phyloP scores from a whole-genome alignment of 2,797 vertebrate species.

The Melanotaenia maccullochi region DNA sequence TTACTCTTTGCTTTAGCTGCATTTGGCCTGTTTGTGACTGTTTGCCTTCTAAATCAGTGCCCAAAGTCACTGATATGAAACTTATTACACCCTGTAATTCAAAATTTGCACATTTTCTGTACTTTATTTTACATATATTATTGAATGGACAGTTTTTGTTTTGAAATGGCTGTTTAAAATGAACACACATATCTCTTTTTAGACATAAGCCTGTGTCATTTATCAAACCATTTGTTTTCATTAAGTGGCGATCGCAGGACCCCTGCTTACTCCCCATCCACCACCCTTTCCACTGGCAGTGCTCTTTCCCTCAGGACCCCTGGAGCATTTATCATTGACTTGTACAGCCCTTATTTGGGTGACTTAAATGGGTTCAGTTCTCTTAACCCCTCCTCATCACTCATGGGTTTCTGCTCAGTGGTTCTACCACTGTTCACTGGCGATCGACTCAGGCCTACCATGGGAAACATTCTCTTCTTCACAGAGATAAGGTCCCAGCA shows the following conservation, averaged over 20 bases:
- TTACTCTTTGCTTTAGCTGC: slow-evolving; percentile 35
- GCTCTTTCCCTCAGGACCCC: slow-evolving; percentile 76
- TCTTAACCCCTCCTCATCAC: slow-evolving; percentile 87
- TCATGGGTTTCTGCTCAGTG: slow-evolving; percentile 77
- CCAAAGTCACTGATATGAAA: slow-evolving; percentile 18
- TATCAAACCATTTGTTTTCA: slow-evolving; percentile 80
- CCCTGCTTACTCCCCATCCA: slow-evolving; percentile 61
- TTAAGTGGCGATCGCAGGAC: slow-evolving; percentile 72
- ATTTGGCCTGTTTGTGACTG: slow-evolving; percentile 24
- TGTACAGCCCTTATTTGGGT: slow-evolving; percentile 84
- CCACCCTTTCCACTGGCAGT: slow-evolving; percentile 57
- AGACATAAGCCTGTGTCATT: slow-evolving; percentile 61
- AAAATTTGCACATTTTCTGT: slow-evolving; percentile 15
- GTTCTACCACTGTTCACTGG: slow-evolving; percentile 70
- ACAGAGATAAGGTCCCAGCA: slow-evolving; percentile 62
- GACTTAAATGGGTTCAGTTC: slow-evolving; percentile 89
- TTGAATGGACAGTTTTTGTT: slow-evolving; percentile 9
- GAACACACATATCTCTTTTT: slow-evolving; percentile 52
- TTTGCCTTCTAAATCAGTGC: slow-evolving; percentile 28
- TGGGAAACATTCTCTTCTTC: slow-evolving; percentile 71
- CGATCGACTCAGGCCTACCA: slow-evolving; percentile 69
- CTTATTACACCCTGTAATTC: slow-evolving; percentile 5
- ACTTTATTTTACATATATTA: not conserved
- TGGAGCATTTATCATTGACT: slow-evolving; percentile 76
- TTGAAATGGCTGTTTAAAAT: slow-evolving; percentile 42